Evolutionary conservation across 2,888 invertebrate species (phyloP), one percentile per base, ranked within the genome.

Genomic region (Stenoptilia bipunctidactyla): DNA sequence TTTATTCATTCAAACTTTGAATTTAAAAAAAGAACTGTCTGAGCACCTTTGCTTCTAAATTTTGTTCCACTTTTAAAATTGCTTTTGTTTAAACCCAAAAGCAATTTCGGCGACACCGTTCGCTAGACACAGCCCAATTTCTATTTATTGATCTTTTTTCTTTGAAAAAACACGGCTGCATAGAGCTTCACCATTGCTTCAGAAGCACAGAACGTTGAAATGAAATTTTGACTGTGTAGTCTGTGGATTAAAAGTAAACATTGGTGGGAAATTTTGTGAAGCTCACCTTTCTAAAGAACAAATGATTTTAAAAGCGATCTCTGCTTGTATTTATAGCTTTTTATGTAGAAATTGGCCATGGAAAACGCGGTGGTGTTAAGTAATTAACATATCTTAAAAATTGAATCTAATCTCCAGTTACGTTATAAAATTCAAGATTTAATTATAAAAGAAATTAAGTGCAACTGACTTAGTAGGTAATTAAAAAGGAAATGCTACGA

Each of bases 171-270:
- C 30, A 27, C 30, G 27, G 35, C 40, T 43, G 40, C 40, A 44
- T 42, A 45, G 53, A 47, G 55, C 55, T 48, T 49, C 47, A 39
- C 45, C 46, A 49, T 47, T 52, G 58, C 55, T 61, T 50, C 44
- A 48, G 53, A 55, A 51, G 6, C n/a, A 8, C 12, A n/a, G 30
- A 30, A 30, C 30, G n/a, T 30, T 3, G 55, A 66, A 67, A 76
- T 79, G 74, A 79, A 80, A 77, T 77, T 75, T 76, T 65, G 70
- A 61, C 61, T 66, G 61, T 56, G 67, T 76, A 65, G 70, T 60
- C 61, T 66, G 61, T 56, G 67, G 72, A 82, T 82, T 76, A 80
- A 83, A 82, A 76, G 79, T 80, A 82, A 83, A 82, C 71, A 79
- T 71, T 55, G 59, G 58, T 50, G 52, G 61, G 71, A 66, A 66